Base-by-base conservation (phyloP, 30 jellyfish, hydroid and myxozoan species). In the Chrysaora quinquecirrha region DNA sequence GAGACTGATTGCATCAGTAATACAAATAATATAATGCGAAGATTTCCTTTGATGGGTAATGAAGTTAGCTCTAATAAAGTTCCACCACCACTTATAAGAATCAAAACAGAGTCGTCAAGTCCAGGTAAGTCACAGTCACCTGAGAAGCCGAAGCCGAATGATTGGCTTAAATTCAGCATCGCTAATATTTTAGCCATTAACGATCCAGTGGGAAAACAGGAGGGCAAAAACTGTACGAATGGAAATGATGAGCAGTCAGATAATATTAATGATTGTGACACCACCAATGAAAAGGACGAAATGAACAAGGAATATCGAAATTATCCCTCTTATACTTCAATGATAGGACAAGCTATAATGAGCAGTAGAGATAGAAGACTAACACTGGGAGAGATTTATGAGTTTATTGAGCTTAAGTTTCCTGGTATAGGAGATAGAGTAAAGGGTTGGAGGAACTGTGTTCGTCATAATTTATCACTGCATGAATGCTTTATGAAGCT, bases 361-460 rank as follows among this genome's bases (percentile, higher is more conserved):
- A 48, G 86, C 61, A 86, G 83, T 49, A 69, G 38, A 24, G 81
- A 54, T 9, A 60, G 73, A 35, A 52, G 52, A 56, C 16, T 86
- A 2, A 86, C 96, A 2, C 85, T 86, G 48, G 96, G 96, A 12
- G 96, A 76, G 49, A 86, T 86, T 6, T 86, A 86, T 56, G 96
- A 86, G 27, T 86, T 74, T 49, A 86, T 86, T 3, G 96, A 86
- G 46, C 50, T 19, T 25, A 30, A 48, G 73, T 86, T 46, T 34
- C 89, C 89, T 2, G 70, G 86, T 0, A 63, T 86, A 31, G 90
- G 76, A 68, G 68, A 54, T 18, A 75, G 73, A 35, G 96, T 86
- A 24, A 86, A 86, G 25, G 96, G 96, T 9, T 86, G 96, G 96
- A 65, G 86, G 62, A 86, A 86, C 66, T 86, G 96, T 54, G 96